phyloP scores from a whole-genome alignment of 1,140 invertebrate species.

The Drosophila eugracilis region DNA sequence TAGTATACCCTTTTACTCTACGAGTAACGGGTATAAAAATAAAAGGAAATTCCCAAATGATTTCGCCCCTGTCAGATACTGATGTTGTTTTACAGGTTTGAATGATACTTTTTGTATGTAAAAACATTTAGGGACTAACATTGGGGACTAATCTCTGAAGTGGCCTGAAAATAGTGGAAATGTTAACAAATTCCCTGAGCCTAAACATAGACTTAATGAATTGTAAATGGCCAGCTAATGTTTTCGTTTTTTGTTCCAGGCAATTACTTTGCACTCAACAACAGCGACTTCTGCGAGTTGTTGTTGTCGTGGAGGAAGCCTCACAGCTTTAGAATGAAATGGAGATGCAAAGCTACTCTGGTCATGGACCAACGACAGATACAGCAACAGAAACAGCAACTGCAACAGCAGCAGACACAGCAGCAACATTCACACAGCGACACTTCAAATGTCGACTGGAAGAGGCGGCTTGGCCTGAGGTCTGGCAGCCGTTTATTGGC shows the following conservation, averaged over 20 bases:
- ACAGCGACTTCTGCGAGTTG: constrained; percentile 31
- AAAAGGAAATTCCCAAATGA: no score
- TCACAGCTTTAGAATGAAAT: constrained; percentile 84
- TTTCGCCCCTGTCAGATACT: no score
- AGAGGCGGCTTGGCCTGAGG: constrained; percentile 39
- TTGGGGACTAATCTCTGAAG: background rate
- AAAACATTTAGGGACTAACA: no score
- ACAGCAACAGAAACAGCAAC: constrained; percentile 17
- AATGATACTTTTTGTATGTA: no score
- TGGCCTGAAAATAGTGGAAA: background rate
- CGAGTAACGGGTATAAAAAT: no score
- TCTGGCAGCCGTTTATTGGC: constrained; percentile 67
- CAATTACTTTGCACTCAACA: constrained; percentile 14
- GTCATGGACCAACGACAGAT: constrained; percentile 74
- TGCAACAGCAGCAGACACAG: constrained; percentile 24
- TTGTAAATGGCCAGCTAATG: constrained; percentile 1
- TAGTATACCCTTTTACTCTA: no score
- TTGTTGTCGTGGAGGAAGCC: constrained; percentile 42
- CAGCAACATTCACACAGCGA: constrained; percentile 34
- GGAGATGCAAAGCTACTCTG: constrained; percentile 81
- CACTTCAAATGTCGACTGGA: constrained; percentile 65
- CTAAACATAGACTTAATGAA: background rate
- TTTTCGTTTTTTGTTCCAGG: constrained; percentile 15
- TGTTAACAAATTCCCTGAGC: background rate
- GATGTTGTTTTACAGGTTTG: no score